Percentiles rank a stretch among this genome's conserved stretches.
Evolutionary conservation across 2,113 vertebrate species (phyloP).

Genomic region (Amia ocellicauda): DNA sequence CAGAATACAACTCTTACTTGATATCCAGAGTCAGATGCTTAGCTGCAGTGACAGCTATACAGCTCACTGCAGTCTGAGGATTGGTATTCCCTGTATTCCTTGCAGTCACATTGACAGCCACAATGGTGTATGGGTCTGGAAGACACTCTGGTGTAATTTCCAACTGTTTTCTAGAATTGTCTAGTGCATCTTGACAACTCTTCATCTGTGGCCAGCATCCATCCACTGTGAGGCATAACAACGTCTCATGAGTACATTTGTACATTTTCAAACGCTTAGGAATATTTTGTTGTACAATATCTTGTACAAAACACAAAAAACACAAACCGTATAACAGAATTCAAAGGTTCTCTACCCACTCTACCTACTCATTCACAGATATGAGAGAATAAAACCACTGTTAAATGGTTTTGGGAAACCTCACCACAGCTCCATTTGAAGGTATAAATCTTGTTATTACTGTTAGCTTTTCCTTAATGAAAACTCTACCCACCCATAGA

Average conservation of each 20-base stretch:
- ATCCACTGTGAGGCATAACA: constrained; percentile 15
- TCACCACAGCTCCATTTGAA: constrained; percentile 62
- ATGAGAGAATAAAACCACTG: too few species aligned
- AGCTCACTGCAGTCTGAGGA: constrained; percentile 37
- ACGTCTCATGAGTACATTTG: neutral
- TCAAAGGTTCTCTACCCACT: too few species aligned
- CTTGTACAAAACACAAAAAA: neutral
- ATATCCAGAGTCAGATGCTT: constrained; percentile 47
- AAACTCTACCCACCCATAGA: too few species aligned
- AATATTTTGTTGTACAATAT: neutral
- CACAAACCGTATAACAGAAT: too few species aligned
- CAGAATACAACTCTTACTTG: too few species aligned
- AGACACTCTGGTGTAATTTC: constrained; percentile 50
- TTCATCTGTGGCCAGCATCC: constrained; percentile 47
- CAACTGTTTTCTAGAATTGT: constrained; percentile 26
- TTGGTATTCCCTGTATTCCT: constrained; percentile 16
- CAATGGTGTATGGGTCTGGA: constrained; percentile 52
- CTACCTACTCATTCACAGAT: too few species aligned
- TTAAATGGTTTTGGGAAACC: too few species aligned
- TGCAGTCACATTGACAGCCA: constrained; percentile 42
- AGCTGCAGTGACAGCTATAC: constrained; percentile 50
- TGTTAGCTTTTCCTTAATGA: too few species aligned
- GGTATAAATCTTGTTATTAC: too few species aligned
- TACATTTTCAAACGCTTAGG: too few species aligned
- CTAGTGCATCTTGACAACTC: constrained; percentile 36